Percentiles rank a stretch among this genome's conserved stretches.
These are phyloP conservation scores for Platygyra sinensis DNA, from an alignment of 64 coral and sea anemone species.

Conservation along the genomic window DNA sequence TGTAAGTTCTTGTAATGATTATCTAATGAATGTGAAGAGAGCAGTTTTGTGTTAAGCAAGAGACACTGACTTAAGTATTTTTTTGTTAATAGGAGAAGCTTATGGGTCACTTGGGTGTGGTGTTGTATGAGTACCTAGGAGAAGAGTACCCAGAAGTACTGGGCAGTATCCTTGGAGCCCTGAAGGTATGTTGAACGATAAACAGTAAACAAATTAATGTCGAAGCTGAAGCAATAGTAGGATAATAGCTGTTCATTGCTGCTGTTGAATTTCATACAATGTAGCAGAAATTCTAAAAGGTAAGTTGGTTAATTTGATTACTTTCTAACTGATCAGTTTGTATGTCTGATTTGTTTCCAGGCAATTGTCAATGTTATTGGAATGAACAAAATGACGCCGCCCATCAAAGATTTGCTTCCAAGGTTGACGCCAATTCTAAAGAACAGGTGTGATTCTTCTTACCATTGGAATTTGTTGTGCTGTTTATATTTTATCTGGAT, in stretches of 20 bases:
- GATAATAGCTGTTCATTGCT: too few species aligned
- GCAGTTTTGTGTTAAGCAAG: neutral
- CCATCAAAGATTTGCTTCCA: slow-evolving; percentile 95
- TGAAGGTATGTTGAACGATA: slow-evolving; percentile 69
- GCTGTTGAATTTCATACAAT: too few species aligned
- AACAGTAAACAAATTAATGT: neutral
- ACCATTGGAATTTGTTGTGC: neutral
- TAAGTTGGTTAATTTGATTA: too few species aligned
- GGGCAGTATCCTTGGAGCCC: slow-evolving; percentile 93
- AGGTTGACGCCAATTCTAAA: slow-evolving; percentile 97
- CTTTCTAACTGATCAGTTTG: neutral
- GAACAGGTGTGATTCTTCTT: slow-evolving; percentile 71
- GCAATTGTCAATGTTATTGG: slow-evolving; percentile 99
- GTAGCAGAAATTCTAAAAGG: too few species aligned
- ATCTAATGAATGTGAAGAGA: too few species aligned
- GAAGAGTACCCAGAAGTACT: slow-evolving; percentile 99
- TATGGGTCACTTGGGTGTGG: slow-evolving; percentile 97
- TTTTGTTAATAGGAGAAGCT: slow-evolving; percentile 87
- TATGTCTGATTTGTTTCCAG: slow-evolving; percentile 29
- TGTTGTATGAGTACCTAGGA: slow-evolving; percentile 98
- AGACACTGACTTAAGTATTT: neutral
- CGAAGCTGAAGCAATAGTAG: neutral
- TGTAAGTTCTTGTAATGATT: too few species aligned
- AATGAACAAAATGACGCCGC: slow-evolving; percentile 99
- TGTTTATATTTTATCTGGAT: neutral